A percentile compares a stretch with the other conserved stretches of the same genome.
Evolutionary conservation across 2,113 vertebrate species (phyloP).

Genomic region (Nothobranchius kuhntae): DNA sequence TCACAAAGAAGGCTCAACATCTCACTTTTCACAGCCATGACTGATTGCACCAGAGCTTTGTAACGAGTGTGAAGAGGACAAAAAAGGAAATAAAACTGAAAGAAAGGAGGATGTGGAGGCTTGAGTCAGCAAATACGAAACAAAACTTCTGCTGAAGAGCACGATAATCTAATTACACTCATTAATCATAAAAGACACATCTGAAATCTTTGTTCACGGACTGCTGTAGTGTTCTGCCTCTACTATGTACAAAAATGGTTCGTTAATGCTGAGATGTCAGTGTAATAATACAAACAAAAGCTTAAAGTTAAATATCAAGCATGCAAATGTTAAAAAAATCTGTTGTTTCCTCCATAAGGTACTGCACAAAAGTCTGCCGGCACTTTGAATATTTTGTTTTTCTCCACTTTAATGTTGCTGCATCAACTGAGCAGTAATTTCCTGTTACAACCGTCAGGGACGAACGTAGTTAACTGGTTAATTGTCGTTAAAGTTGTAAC

Average conservation of each 20-base stretch:
- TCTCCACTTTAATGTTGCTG: too few species aligned
- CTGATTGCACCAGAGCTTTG: conserved; percentile 20
- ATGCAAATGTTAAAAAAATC: not conserved
- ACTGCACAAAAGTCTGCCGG: too few species aligned
- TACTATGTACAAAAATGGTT: not conserved
- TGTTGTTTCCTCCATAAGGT: not conserved
- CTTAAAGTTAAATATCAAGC: not conserved
- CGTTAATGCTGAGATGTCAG: conserved; percentile 11
- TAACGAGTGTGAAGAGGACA: not conserved
- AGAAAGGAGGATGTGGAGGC: conserved; percentile 25
- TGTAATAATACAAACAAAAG: not conserved
- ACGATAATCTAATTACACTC: conserved; percentile 14
- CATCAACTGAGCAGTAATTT: too few species aligned
- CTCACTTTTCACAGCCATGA: conserved; percentile 10
- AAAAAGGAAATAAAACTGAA: conserved; percentile 22
- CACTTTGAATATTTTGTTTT: too few species aligned
- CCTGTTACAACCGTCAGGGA: too few species aligned
- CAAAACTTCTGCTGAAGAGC: conserved; percentile 21
- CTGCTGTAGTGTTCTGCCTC: not conserved
- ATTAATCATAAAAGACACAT: conserved; percentile 25
- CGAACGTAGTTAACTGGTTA: too few species aligned
- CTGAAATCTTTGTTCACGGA: conserved; percentile 2
- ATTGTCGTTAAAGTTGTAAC: too few species aligned
- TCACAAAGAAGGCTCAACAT: not conserved
- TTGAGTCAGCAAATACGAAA: conserved; percentile 35